These are phyloP conservation scores for Cataglyphis albicans DNA, from an alignment of 2,888 invertebrate species.

Conservation along the genomic window DNA sequence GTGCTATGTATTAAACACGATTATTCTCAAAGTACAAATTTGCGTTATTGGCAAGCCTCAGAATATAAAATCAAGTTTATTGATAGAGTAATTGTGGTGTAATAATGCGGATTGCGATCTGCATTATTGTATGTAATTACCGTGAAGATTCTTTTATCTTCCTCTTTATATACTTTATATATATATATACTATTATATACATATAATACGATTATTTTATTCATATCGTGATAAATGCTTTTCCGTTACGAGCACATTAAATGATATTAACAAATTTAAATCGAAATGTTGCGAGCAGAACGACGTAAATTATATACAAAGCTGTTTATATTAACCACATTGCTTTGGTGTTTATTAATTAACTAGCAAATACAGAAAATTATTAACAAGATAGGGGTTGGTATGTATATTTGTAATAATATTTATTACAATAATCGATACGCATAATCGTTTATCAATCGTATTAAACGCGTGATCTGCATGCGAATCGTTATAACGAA, in stretches of 20 bases:
- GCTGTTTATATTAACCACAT: slow-evolving; percentile 21
- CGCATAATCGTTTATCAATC: not conserved
- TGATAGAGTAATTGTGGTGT: not conserved
- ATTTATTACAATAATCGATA: slow-evolving; percentile 17
- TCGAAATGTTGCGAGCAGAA: slow-evolving; percentile 3
- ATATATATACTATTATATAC: not conserved
- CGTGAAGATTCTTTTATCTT: not conserved
- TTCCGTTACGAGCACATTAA: slow-evolving; percentile 3
- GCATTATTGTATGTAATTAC: not conserved
- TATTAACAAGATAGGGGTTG: slow-evolving; percentile 6
- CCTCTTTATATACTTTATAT: not conserved
- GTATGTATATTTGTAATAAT: slow-evolving; percentile 21
- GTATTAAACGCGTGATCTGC: slow-evolving; percentile 6
- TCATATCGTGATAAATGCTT: not conserved
- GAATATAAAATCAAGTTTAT: not conserved
- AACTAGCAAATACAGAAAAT: slow-evolving; percentile 19
- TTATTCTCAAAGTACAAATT: not conserved
- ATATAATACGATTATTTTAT: slow-evolving; percentile 13
- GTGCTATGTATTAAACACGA: not conserved
- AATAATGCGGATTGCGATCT: slow-evolving; percentile 1
- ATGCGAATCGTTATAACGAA: not conserved
- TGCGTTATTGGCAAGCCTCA: not conserved
- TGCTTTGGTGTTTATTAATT: slow-evolving; percentile 13
- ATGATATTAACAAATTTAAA: slow-evolving; percentile 1
- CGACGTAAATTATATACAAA: slow-evolving; percentile 22